Evolutionary conservation across 2,113 vertebrate species (phyloP), one percentile per base, ranked within the genome.

Genomic region (Ranitomeya imitator): DNA sequence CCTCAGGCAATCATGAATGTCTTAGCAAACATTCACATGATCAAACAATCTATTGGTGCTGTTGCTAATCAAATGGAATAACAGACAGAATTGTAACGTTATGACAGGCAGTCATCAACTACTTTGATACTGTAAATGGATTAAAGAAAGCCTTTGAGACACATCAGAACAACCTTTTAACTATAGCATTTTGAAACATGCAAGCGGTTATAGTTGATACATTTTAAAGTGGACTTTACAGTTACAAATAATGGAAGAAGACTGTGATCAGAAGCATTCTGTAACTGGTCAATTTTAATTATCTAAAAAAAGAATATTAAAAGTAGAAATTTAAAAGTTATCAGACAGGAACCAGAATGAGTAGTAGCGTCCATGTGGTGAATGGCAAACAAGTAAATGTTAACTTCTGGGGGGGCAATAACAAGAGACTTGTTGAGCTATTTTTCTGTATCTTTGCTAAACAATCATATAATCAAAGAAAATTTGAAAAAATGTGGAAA

Each of bases 51-150:
- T 71, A 84, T 71, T 84, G 65, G 65, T 71, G 51, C 83, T 84
- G 83, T 57, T 31, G n/a, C 52, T 84, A 71, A 71, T 84, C 83
- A 84, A 54, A 84, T 84, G 21, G 51, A 84, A 55, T 71, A 84
- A 71, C 65, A 84, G 45, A 8, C 82, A 84, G n/a, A 69, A 71
- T 71, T 67, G 19, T 69, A 65, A 55, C 71, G n/a, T 31, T 71
- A 57, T 26, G 45, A 55, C 65, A 71, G 83, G 18, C 37, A 54
- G 45, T 54, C 82, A 55, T 71, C 65, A 84, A 55, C 52, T 12
- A 65, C 80, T 83, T 65, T 83, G 61, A 83, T 83, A 52, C 31
- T 19, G 60, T 51, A 65, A 83, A 83, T 19, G 80, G 61, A 65
- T 83, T 67, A 83, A 83, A 65, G 26, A 52, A 51, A 51, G 19